phyloP scores from a whole-genome alignment of 2,888 invertebrate genomes.

The Stenodera caucasica region DNA sequence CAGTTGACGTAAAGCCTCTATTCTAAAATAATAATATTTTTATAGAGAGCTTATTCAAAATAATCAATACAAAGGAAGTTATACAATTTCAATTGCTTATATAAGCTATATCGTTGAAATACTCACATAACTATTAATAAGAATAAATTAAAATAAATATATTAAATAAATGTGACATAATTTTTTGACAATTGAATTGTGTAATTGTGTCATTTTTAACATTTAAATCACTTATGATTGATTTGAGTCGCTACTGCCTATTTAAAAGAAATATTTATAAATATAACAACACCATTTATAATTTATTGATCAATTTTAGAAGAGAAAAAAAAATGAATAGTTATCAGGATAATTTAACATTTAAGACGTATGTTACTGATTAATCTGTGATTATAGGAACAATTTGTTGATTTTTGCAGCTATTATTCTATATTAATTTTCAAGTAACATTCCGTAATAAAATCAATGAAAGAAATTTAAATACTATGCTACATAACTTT shows the following conservation, averaged over 20 bases:
- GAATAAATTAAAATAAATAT: background rate
- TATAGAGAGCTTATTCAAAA: background rate
- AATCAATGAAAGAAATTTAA: no score
- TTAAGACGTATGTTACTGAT: conserved; percentile 37
- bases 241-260: conserved; percentile 3
- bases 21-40: conserved; percentile 1
- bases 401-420: conserved; percentile 22
- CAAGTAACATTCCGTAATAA: conserved; percentile 19
- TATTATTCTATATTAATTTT: conserved; percentile 5
- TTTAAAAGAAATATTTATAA: background rate
- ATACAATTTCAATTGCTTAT: background rate
- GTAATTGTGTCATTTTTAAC: conserved; percentile 1
- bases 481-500: no score
- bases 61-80: background rate
- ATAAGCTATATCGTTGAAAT: conserved; percentile 1
- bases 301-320: conserved; percentile 3
- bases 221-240: background rate
- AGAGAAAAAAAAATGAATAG: conserved; percentile 13
- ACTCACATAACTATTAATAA: background rate
- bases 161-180: conserved; percentile 1
- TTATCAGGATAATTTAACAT: conserved; percentile 40
- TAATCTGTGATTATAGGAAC: conserved; percentile 43
- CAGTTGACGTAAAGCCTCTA: conserved; percentile 3
- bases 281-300: background rate
- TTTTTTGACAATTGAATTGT: conserved; percentile 4